phyloP scores from a whole-genome alignment of 92 coral and sea anemone species.

The Zoanthus sansibaricus region DNA sequence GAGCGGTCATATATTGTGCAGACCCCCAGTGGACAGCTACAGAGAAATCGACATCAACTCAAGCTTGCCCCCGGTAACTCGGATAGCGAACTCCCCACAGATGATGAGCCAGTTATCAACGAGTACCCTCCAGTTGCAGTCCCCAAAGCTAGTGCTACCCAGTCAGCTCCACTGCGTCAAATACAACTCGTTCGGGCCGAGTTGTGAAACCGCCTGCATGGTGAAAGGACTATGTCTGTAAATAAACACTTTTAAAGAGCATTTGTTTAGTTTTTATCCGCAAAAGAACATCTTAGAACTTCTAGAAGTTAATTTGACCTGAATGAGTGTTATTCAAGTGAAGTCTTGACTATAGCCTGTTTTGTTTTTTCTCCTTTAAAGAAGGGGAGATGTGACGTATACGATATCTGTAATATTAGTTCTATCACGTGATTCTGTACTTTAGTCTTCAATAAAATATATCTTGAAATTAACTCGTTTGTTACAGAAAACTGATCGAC shows the following conservation, averaged over 20 bases:
- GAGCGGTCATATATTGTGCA: conserved; percentile 14
- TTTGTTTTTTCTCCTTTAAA: background rate
- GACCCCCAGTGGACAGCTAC: conserved; percentile 11
- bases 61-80: conserved; percentile 8
- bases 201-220: conserved; percentile 7
- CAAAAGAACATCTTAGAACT: background rate
- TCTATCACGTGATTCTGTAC: too few relatives aligned
- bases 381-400: conserved; percentile 1
- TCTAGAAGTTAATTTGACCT: too few relatives aligned
- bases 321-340: too few relatives aligned
- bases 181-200: background rate
- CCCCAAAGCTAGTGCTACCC: background rate
- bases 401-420: background rate
- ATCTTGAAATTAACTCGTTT: too few relatives aligned
- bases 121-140: background rate
- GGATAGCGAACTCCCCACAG: background rate
- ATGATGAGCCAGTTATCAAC: background rate
- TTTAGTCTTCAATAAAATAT: too few relatives aligned
- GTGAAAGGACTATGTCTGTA: background rate
- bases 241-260: background rate
- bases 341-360: too few relatives aligned
- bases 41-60: conserved; percentile 40
- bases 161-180: background rate
- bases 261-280: background rate
- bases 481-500: too few relatives aligned